Evolutionary conservation across 2,113 vertebrate species (phyloP), one percentile per base, ranked within the genome.

Genomic region (Holacanthus passer): DNA sequence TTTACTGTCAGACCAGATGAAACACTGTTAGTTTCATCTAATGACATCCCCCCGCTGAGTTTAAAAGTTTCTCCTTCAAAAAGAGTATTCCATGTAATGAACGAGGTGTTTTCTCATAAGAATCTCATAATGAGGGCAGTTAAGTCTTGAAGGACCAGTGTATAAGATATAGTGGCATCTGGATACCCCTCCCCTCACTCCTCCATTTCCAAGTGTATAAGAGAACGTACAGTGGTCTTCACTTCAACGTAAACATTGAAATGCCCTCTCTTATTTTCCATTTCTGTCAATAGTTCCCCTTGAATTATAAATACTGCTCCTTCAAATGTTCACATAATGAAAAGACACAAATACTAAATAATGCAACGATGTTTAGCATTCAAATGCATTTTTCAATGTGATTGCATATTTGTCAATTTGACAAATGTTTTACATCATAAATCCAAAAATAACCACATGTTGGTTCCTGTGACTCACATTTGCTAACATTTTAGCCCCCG

Each of bases 1-100:
- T 47, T 67, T 52, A 1, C 77, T 65, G 65, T 73, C 78, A 67
- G 56, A 72, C 32, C 47, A 85, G 39, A 84, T 88, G 65, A 89
- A 85, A 78, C 55, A 22, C 48, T 24, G 71, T 70, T 47, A 37
- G 50, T 64, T 80, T 79, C 58, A 22, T 73, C 72, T 80, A 62
- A 82, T 55, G 59, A 73, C 31, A 5, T 24, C 27, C 71, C 76
- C 79, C 70, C 24, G 3, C 70, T 79, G 79, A 43, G 55, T 75
- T 64, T 72, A 10, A 69, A 82, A 59, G 39, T 62, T 55, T 62
- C 84, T 50, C 39, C 41, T 73, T 43, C 31, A 64, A 81, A 77
- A 71, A 20, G 17, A 77, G 73, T 50, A 62, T 63, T 71, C 0
- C 5, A 16, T 69, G 52, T 41, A 62, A 67, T 53, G 48, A 81